These are phyloP conservation scores for Campoplex nolae DNA, from an alignment of 2,888 invertebrate genomes.

Conservation along the genomic window DNA sequence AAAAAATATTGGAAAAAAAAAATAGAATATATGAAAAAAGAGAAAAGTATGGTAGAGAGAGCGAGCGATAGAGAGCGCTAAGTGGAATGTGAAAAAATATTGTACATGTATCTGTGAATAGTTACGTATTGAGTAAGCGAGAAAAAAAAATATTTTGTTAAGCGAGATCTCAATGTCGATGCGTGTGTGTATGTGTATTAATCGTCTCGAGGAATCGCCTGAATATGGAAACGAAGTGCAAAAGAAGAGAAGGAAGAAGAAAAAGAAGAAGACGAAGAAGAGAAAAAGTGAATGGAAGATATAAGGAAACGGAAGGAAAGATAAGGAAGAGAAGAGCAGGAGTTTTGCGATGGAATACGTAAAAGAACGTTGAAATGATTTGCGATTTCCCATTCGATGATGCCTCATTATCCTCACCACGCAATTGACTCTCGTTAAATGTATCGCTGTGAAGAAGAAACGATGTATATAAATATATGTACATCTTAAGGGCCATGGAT, in stretches of 20 bases:
- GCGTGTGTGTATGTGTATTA: conserved; percentile 22
- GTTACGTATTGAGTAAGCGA: conserved; percentile 54
- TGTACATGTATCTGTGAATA: conserved; percentile 70
- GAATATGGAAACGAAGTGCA: conserved; percentile 21
- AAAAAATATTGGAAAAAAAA: conserved; percentile 15
- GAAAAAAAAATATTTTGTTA: conserved; percentile 76
- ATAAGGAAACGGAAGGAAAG: background rate
- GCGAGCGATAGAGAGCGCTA: conserved; percentile 20
- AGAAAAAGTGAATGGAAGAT: background rate
- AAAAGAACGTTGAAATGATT: conserved; percentile 59
- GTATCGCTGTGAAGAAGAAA: conserved; percentile 37
- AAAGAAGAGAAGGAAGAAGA: background rate
- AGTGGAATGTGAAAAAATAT: conserved; percentile 66
- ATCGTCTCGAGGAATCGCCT: conserved; percentile 28
- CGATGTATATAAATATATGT: conserved; percentile 17
- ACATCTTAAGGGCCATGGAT: conserved; percentile 29
- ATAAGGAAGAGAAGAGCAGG: conserved; percentile 1
- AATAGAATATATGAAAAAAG: conserved; percentile 14
- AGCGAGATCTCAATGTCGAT: conserved; percentile 66
- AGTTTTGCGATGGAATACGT: background rate
- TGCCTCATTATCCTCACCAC: conserved; percentile 22
- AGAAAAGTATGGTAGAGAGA: conserved; percentile 34
- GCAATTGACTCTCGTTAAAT: conserved; percentile 37
- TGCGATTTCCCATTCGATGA: conserved; percentile 35
- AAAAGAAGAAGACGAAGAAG: background rate